These are phyloP conservation scores for Chiloscyllium plagiosum DNA, from an alignment of 2,113 vertebrate genomes.

Conservation along the genomic window DNA sequence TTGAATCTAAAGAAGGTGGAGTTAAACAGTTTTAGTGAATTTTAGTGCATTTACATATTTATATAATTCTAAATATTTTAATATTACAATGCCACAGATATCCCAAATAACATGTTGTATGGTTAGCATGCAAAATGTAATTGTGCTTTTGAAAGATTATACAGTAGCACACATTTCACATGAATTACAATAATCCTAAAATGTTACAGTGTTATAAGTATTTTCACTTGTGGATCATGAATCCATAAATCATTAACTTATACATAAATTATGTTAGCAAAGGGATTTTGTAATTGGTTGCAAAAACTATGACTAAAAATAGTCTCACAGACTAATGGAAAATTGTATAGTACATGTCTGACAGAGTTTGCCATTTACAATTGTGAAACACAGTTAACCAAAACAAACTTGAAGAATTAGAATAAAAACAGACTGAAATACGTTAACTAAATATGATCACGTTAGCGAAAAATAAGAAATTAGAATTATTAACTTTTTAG, in stretches of 20 bases:
- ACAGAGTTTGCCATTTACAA: background rate
- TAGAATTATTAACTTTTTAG: slow-evolving; percentile 22
- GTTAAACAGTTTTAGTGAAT: background rate
- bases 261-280: background rate
- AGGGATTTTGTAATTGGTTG: background rate
- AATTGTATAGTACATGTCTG: slow-evolving; percentile 1
- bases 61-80: too few species aligned
- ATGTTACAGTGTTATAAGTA: background rate
- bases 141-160: background rate
- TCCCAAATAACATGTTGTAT: background rate
- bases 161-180: background rate
- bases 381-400: background rate
- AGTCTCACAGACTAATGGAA: background rate
- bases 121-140: background rate
- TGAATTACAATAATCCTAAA: background rate
- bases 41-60: background rate
- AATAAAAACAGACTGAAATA: slow-evolving; percentile 34
- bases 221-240: background rate
- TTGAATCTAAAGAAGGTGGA: background rate
- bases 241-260: background rate
- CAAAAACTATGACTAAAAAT: background rate
- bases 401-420: slow-evolving; percentile 24
- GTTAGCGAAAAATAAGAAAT: slow-evolving; percentile 37
- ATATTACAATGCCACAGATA: background rate
- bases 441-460: slow-evolving; percentile 42